phyloP scores from a whole-genome alignment of 1,140 invertebrate species.

The Eumaeus atala region DNA sequence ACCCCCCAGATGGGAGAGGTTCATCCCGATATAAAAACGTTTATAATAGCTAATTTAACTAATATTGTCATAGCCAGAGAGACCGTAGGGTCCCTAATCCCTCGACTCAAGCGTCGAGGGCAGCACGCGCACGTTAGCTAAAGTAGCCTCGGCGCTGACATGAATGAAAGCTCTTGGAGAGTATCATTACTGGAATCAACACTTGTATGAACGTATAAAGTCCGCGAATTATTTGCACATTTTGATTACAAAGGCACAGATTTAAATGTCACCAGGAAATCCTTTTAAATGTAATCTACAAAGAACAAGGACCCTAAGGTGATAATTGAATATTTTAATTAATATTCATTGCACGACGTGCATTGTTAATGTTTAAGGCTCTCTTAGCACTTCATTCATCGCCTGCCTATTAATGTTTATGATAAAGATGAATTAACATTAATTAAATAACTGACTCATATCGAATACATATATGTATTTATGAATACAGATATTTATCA shows the following conservation, averaged over 20 bases:
- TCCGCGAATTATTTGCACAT: constrained; percentile 27
- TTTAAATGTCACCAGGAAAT: constrained; percentile 26
- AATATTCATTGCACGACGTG: constrained; percentile 21
- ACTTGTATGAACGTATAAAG: constrained; percentile 52
- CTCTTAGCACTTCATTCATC: constrained; percentile 29
- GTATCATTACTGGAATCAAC: too few species aligned
- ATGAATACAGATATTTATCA: too few species aligned
- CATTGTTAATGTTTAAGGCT: constrained; percentile 24
- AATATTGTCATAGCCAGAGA: too few species aligned
- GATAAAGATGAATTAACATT: constrained; percentile 10
- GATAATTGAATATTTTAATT: constrained; percentile 17
- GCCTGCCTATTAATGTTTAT: constrained; percentile 16
- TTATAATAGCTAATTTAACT: too few species aligned
- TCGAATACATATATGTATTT: too few species aligned
- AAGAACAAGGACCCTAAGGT: not conserved
- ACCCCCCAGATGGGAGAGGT: too few species aligned
- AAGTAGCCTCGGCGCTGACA: too few species aligned
- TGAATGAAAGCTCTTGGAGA: too few species aligned
- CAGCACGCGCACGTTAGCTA: too few species aligned
- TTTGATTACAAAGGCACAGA: constrained; percentile 9
- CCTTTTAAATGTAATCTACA: constrained; percentile 14
- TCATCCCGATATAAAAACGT: too few species aligned
- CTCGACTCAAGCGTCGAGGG: too few species aligned
- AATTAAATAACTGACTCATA: not conserved
- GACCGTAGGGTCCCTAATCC: too few species aligned